phyloP scores from a whole-genome alignment of 2,113 vertebrate genomes.

The Shinisaurus crocodilurus region DNA sequence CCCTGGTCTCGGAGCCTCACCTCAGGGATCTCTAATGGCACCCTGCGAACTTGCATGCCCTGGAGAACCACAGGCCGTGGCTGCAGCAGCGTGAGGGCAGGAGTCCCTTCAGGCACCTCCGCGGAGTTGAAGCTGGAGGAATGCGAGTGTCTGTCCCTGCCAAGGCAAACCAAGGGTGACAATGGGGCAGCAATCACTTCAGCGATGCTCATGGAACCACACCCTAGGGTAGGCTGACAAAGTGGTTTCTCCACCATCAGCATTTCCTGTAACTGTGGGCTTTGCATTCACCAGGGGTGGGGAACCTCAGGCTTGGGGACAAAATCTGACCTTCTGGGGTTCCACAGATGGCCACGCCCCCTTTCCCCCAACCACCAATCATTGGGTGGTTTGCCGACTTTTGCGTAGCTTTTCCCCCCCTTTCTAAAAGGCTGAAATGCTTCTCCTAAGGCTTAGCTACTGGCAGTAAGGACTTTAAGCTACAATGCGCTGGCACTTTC shows the following conservation, averaged over 20 bases:
- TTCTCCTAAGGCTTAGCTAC: no score
- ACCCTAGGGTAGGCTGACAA: neutral
- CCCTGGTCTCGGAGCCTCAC: conserved; percentile 52
- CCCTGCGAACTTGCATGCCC: conserved; percentile 92
- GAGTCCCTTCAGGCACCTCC: conserved; percentile 84
- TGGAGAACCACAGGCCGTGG: conserved; percentile 87
- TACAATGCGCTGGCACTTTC: no score
- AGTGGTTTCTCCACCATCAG: neutral
- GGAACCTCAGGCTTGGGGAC: neutral
- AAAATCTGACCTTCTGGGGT: no score
- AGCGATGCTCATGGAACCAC: neutral
- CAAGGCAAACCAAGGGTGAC: neutral
- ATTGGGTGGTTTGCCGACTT: no score
- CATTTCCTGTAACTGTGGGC: neutral
- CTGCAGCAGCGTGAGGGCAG: conserved; percentile 83
- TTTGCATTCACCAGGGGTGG: neutral
- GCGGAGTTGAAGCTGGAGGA: conserved; percentile 92
- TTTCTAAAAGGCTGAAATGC: no score
- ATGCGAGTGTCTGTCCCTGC: conserved; percentile 88
- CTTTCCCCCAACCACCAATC: neutral
- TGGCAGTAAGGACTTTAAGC: no score
- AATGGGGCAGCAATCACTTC: no score
- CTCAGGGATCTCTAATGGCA: conserved; percentile 89
- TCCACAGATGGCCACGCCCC: no score
- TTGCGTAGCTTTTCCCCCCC: no score